A percentile compares a stretch with the other conserved stretches of the same genome.
These are phyloP conservation scores for Paramuricea clavata DNA, from an alignment of 92 coral and sea anemone genomes.

Conservation along the genomic window DNA sequence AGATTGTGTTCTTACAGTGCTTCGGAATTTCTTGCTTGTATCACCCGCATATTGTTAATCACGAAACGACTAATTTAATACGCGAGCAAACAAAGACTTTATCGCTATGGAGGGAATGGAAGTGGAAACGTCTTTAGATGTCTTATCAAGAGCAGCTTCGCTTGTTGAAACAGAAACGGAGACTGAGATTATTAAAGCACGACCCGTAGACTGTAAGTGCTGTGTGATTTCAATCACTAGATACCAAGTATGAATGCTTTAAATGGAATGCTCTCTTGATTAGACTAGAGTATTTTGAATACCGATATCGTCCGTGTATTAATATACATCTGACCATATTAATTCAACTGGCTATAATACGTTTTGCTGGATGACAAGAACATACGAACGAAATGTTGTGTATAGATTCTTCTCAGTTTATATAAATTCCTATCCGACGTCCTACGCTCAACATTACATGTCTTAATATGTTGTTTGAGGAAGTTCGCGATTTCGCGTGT, in stretches of 20 bases:
- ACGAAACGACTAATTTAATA: slow-evolving; percentile 30
- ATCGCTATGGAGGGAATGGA: slow-evolving; percentile 44
- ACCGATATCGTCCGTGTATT: slow-evolving; percentile 1
- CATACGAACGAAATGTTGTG: neutral
- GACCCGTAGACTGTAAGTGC: slow-evolving; percentile 40
- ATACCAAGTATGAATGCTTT: neutral
- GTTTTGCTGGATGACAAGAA: neutral
- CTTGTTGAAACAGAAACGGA: slow-evolving; percentile 86
- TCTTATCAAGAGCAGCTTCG: slow-evolving; percentile 97
- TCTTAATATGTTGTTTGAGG: neutral
- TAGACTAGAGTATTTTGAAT: slow-evolving; percentile 9
- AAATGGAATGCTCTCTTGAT: slow-evolving; percentile 28
- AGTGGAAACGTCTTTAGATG: slow-evolving; percentile 97
- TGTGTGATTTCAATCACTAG: neutral
- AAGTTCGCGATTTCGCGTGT: neutral
- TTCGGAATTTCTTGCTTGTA: slow-evolving; percentile 41
- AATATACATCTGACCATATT: neutral
- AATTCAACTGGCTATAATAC: neutral
- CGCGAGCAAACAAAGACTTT: slow-evolving; percentile 16
- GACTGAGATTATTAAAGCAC: slow-evolving; percentile 32
- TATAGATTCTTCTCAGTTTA: neutral
- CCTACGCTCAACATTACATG: neutral
- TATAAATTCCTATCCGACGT: neutral
- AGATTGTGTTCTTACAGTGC: slow-evolving; percentile 19
- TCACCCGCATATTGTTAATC: slow-evolving; percentile 19